phyloP scores from a whole-genome alignment of 2,113 vertebrate genomes.

The Cyprinodon tularosa region DNA sequence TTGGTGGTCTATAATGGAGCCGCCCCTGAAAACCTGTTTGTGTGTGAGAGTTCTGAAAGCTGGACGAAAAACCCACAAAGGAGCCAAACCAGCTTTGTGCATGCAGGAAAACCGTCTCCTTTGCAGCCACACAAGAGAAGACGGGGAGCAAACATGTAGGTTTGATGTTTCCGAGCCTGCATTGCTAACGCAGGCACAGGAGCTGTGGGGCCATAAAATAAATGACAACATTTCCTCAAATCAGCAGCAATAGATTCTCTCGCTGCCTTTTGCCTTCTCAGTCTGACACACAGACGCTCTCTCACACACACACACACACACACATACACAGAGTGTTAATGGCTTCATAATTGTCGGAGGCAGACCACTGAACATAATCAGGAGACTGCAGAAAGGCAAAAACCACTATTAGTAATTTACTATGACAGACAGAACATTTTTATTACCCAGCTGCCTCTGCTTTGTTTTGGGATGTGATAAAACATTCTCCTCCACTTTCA shows the following conservation, averaged over 20 bases:
- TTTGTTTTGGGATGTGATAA: slow-evolving; percentile 66
- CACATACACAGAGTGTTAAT: slow-evolving; percentile 62
- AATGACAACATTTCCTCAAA: slow-evolving; percentile 58
- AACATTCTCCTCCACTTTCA: slow-evolving; percentile 34
- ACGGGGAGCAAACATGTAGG: slow-evolving; percentile 44
- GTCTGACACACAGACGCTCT: slow-evolving; percentile 8
- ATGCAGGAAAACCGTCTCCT: neutral
- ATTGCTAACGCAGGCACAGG: slow-evolving; percentile 33
- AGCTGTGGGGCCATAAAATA: slow-evolving; percentile 58
- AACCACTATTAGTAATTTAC: slow-evolving; percentile 74
- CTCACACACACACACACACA: slow-evolving; percentile 21
- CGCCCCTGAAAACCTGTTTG: slow-evolving; percentile 28
- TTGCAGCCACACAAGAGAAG: slow-evolving; percentile 22
- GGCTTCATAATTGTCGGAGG: slow-evolving; percentile 73
- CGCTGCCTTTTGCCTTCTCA: slow-evolving; percentile 3
- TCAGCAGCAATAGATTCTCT: slow-evolving; percentile 46
- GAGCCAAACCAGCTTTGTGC: slow-evolving; percentile 24
- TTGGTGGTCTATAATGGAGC: slow-evolving; percentile 58
- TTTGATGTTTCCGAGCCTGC: slow-evolving; percentile 34
- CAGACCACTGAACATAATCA: slow-evolving; percentile 75
- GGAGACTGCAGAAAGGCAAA: slow-evolving; percentile 71
- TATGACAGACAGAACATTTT: slow-evolving; percentile 68
- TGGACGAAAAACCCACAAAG: slow-evolving; percentile 23
- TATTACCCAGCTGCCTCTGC: slow-evolving; percentile 65
- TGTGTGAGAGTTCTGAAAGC: slow-evolving; percentile 4